These are phyloP conservation scores for Rhynchomys soricoides DNA, from an alignment of 2,113 vertebrate species.

Conservation along the genomic window DNA sequence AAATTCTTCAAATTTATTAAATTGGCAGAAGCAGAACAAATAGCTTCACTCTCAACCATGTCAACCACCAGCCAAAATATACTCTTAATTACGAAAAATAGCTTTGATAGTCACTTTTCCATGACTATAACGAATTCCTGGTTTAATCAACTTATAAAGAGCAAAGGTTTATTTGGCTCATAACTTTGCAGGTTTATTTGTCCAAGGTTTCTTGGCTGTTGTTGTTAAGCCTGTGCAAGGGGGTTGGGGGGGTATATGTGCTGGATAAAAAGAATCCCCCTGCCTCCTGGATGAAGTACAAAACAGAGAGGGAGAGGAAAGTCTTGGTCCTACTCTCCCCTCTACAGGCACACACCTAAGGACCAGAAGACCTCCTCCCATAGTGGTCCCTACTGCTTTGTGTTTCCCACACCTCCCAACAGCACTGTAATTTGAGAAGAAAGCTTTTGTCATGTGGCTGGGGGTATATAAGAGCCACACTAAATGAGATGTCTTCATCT, in stretches of 20 bases:
- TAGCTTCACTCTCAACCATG: neutral
- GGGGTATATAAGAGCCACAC: neutral
- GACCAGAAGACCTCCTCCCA: neutral
- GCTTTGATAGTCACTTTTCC: neutral
- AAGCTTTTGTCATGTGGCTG: neutral
- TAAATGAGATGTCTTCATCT: neutral
- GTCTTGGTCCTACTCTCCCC: too few relatives aligned
- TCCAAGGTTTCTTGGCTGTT: neutral
- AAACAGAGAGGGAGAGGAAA: neutral
- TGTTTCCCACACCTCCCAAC: neutral
- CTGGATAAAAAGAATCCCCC: neutral
- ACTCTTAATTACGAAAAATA: neutral
- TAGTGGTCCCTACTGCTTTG: neutral
- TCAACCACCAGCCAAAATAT: neutral
- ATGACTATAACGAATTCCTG: neutral
- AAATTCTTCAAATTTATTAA: neutral
- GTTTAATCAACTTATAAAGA: neutral
- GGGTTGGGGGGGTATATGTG: fast-evolving
- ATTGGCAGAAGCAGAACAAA: neutral
- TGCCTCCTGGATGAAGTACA: neutral
- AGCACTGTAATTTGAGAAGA: too few relatives aligned
- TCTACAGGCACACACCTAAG: neutral
- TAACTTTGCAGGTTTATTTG: neutral
- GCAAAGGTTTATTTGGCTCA: neutral
- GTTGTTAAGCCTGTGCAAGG: neutral